These are phyloP conservation scores for Drosophila obscura DNA, from an alignment of 1,140 invertebrate genomes.

Conservation along the genomic window DNA sequence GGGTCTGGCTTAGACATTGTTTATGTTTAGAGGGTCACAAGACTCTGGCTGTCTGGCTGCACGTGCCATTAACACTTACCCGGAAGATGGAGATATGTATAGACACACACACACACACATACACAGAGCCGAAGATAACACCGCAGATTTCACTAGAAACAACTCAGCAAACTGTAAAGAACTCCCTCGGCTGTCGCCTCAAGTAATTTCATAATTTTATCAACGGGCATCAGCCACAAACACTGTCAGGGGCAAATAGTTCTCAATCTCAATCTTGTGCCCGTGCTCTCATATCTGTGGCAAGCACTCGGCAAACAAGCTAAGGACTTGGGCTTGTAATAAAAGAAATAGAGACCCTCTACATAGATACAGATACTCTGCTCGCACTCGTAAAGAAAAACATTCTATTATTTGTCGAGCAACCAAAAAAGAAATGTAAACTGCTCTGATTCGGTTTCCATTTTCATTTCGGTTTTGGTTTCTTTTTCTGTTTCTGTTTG, in stretches of 20 bases:
- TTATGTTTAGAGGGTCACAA: slow-evolving; percentile 22
- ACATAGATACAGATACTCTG: neutral
- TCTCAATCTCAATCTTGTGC: slow-evolving; percentile 21
- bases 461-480: slow-evolving; percentile 41
- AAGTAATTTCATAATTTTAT: slow-evolving; percentile 77
- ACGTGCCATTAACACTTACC: slow-evolving; percentile 82
- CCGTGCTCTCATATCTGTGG: slow-evolving; percentile 46
- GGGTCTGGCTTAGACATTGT: slow-evolving; percentile 46
- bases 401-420: slow-evolving; percentile 64
- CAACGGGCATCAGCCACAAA: slow-evolving; percentile 66
- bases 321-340: slow-evolving; percentile 56
- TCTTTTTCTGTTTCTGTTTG: slow-evolving; percentile 21
- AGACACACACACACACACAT: slow-evolving; percentile 18
- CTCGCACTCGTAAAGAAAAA: slow-evolving; percentile 26
- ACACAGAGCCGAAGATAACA: slow-evolving; percentile 45
- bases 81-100: slow-evolving; percentile 36
- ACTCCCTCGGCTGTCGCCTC: slow-evolving; percentile 32
- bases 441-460: slow-evolving; percentile 68
- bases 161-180: slow-evolving; percentile 25
- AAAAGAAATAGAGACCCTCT: slow-evolving; percentile 35
- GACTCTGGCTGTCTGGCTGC: slow-evolving; percentile 41
- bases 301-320: slow-evolving; percentile 65
- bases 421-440: slow-evolving; percentile 73
- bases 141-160: slow-evolving; percentile 66
- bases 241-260: slow-evolving; percentile 69